Conservation (phyloP, 2,888 invertebrate species). For the Macrosiphum euphorbiae region DNA sequence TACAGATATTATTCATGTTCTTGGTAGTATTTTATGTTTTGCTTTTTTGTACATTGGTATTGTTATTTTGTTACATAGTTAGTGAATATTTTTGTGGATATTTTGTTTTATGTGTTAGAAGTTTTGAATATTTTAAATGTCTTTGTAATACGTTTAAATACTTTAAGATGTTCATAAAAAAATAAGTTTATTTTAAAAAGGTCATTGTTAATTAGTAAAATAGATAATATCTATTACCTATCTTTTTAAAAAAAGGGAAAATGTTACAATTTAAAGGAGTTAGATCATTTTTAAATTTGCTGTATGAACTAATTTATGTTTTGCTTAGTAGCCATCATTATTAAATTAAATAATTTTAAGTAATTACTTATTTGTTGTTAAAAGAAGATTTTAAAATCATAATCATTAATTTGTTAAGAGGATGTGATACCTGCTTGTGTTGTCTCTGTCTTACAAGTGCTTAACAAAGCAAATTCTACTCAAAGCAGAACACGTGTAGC, state of each 20-base stretch:
- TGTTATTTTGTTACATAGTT: constrained; percentile 21
- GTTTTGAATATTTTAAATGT: background rate
- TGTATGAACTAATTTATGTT: background rate
- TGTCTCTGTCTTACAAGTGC: too few relatives aligned
- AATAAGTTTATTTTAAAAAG: background rate
- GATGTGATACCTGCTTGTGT: too few relatives aligned
- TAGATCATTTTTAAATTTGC: background rate
- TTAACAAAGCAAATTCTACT: too few relatives aligned
- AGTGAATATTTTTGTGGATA: background rate
- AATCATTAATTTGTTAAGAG: background rate
- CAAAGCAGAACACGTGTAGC: too few relatives aligned
- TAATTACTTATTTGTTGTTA: background rate
- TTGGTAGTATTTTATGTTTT: background rate
- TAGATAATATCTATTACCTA: background rate
- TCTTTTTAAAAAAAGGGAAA: too few relatives aligned
- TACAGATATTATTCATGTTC: constrained; percentile 2
- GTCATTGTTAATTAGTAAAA: background rate
- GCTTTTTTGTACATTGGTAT: constrained; percentile 37
- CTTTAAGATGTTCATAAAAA: background rate
- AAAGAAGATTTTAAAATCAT: background rate
- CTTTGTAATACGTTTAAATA: background rate
- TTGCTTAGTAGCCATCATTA: background rate
- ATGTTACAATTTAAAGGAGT: background rate
- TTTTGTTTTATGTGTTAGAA: constrained; percentile 19
- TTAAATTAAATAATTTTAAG: background rate